These are phyloP conservation scores for Chironex yamaguchii DNA, from an alignment of 30 jellyfish, hydroid and myxozoan species.

Conservation along the genomic window DNA sequence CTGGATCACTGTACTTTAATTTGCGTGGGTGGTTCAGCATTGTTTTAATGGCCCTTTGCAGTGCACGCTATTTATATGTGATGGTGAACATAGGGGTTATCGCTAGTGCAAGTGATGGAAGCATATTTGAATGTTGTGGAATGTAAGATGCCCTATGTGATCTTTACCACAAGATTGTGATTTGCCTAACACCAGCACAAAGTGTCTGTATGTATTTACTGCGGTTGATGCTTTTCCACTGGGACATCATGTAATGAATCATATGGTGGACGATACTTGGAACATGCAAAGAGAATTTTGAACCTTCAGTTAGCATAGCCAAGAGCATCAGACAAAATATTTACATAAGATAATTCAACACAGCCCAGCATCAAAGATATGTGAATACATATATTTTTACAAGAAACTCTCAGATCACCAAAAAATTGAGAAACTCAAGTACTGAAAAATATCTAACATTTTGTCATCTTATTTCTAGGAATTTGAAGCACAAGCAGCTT, in stretches of 20 bases:
- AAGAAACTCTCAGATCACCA: no score
- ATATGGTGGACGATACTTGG: conserved; percentile 69
- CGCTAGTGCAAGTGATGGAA: conserved; percentile 59
- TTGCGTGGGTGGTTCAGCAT: conserved; percentile 66
- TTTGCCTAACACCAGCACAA: conserved; percentile 50
- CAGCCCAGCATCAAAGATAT: background rate
- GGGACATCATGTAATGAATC: conserved; percentile 67
- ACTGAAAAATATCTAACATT: no score
- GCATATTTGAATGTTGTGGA: conserved; percentile 35
- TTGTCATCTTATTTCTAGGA: no score
- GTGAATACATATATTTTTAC: no score
- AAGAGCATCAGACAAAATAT: background rate
- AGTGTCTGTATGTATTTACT: conserved; percentile 59
- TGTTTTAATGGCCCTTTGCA: conserved; percentile 57
- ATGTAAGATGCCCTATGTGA: conserved; percentile 4
- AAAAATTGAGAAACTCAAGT: no score
- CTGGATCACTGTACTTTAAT: conserved; percentile 38
- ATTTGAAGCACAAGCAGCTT: no score
- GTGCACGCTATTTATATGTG: conserved; percentile 49
- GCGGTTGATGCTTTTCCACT: conserved; percentile 84
- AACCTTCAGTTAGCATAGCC: conserved; percentile 73
- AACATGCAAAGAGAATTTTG: conserved; percentile 48
- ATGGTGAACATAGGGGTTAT: conserved; percentile 58
- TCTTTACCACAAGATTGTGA: conserved; percentile 12
- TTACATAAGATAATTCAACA: background rate